These are phyloP conservation scores for Peribatodes rhomboidaria DNA, from an alignment of 2,888 invertebrate species.

Conservation along the genomic window DNA sequence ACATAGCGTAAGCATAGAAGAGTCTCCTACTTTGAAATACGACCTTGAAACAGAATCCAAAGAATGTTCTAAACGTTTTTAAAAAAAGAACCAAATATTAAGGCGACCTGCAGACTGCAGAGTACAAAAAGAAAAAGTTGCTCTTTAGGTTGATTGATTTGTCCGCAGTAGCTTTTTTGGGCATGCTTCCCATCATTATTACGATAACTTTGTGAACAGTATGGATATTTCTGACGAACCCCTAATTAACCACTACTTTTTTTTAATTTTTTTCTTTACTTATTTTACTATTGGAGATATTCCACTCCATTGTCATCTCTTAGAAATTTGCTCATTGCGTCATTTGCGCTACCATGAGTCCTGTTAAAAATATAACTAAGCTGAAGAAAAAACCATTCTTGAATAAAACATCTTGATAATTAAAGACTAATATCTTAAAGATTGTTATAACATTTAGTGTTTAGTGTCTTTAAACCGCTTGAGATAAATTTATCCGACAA, in stretches of 20 bases:
- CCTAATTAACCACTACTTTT: background rate
- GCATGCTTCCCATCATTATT: background rate
- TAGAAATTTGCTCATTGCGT: background rate
- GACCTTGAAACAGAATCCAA: constrained; percentile 3
- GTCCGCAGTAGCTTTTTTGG: constrained; percentile 5
- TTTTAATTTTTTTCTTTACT: too few species aligned
- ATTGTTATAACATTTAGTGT: too few species aligned
- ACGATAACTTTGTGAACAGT: background rate
- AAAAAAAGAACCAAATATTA: background rate
- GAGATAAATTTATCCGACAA: too few species aligned
- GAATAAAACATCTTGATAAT: too few species aligned
- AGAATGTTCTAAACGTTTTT: background rate
- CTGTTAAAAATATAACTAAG: too few species aligned
- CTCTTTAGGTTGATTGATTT: constrained; percentile 19
- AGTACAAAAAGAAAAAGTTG: constrained; percentile 3
- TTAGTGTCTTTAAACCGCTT: too few species aligned
- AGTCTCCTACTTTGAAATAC: background rate
- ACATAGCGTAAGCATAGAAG: background rate
- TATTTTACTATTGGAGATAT: background rate
- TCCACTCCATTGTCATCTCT: background rate
- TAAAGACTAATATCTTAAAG: too few species aligned
- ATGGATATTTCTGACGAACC: background rate
- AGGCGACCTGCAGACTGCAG: background rate
- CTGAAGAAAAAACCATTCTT: too few species aligned
- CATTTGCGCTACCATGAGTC: background rate